Base-by-base conservation (phyloP, 2,888 invertebrate species). In the Cheilosia scutellata region DNA sequence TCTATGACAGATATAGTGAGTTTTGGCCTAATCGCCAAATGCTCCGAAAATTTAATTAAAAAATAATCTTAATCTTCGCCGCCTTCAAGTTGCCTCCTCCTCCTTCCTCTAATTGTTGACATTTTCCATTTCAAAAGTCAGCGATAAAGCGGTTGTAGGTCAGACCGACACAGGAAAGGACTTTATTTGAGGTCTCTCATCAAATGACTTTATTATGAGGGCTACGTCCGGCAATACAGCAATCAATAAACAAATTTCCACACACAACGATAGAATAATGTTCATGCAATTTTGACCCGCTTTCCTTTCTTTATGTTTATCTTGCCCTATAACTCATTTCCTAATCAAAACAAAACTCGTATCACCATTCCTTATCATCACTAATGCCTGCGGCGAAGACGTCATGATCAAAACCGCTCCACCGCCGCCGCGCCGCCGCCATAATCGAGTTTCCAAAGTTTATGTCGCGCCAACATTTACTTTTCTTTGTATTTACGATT, bases 351-450 rank as follows among this genome's bases (percentile, higher is more conserved):
- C 42, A 55, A 55, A 13, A 47, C n/a, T n/a, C 47, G 20, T 71
- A 71, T 58, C 70, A 29, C 25, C n/a, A 58, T 47, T 49, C 4
- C 29, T 60, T 71, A 58, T 58, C 71, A 71, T 71, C n/a, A 58
- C 33, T 71, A 37, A 71, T n/a, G 49, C 47, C 37, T 9, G 31
- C 25, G 5, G 11, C 20, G 20, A 20, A 0, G 33, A 16, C 29
- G 13, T 33, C 33, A 70, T 40, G 55, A 55, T 75, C 55, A 75
- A 57, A 63, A 11, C 25, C 49, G 9, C 13, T 25, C 13, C 5
- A 25, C 65, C 65, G 65, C 65, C 49, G n/a, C 25, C 49, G 9
- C 13, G n/a, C 13, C 5, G n/a, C 65, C 65, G 65, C 65, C 49
- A 6, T n/a, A 66, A 66, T 51, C 51, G 11, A 29, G 27, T 9